phyloP scores from a whole-genome alignment of 1,140 invertebrate species.

The Aphidius ervi region DNA sequence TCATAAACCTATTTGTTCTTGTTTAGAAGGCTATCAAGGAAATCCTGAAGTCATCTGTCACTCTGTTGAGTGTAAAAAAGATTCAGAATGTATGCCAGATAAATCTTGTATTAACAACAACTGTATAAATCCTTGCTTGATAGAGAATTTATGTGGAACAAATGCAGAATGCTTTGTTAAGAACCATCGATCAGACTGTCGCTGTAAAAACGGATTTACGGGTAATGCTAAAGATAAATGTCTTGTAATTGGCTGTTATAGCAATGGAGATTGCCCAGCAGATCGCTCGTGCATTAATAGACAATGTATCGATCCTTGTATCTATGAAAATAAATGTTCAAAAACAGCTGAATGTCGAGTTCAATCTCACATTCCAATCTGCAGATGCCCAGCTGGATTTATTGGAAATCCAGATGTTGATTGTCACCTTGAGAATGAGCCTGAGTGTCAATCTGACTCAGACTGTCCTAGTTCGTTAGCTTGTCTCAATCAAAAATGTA shows the following conservation, averaged over 20 bases:
- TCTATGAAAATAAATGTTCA: constrained; percentile 74
- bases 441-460: constrained; percentile 74
- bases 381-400: constrained; percentile 70
- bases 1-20: constrained; percentile 82
- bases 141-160: constrained; percentile 72
- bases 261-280: constrained; percentile 81
- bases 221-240: constrained; percentile 77
- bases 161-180: constrained; percentile 80
- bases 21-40: constrained; percentile 75
- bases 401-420: constrained; percentile 77
- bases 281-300: constrained; percentile 81
- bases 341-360: constrained; percentile 73
- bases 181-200: constrained; percentile 72
- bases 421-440: constrained; percentile 66
- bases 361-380: constrained; percentile 76
- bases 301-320: constrained; percentile 82
- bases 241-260: constrained; percentile 77
- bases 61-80: constrained; percentile 70
- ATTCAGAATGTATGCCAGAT: constrained; percentile 74
- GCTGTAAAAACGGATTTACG: constrained; percentile 73
- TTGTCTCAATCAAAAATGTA: constrained; percentile 77
- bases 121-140: constrained; percentile 78
- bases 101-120: constrained; percentile 80
- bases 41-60: constrained; percentile 78
- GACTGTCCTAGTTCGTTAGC: constrained; percentile 77